Conservation (phyloP, 2,113 vertebrate species). For the Periophthalmodon schlosseri region DNA sequence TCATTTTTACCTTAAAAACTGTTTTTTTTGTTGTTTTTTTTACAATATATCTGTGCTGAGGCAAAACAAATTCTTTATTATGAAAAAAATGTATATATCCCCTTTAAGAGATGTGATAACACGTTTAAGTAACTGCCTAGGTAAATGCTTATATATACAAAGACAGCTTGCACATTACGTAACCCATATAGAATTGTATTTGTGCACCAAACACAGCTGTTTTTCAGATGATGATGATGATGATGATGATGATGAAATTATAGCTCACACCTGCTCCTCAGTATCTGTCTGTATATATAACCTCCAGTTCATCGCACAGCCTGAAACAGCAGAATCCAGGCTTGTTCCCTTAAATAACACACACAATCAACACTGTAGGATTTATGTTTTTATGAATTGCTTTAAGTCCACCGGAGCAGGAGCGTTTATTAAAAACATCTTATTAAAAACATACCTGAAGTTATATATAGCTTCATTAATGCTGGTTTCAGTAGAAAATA, state of each 20-base stretch:
- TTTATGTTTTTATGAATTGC: background rate
- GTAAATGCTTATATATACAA: background rate
- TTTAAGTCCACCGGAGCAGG: background rate
- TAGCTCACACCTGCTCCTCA: slow-evolving; percentile 1
- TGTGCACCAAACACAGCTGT: background rate
- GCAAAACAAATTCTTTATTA: too few relatives aligned
- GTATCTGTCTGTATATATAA: background rate
- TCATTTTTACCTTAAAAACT: background rate
- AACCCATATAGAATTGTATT: background rate
- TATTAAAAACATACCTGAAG: background rate
- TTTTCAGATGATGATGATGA: background rate
- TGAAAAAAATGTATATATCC: too few relatives aligned
- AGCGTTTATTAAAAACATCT: too few relatives aligned
- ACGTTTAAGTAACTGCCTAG: background rate
- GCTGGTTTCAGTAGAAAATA: too few relatives aligned
- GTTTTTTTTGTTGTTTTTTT: too few relatives aligned
- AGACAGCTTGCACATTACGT: background rate
- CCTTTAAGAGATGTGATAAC: background rate
- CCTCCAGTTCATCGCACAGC: background rate
- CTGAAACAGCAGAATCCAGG: background rate
- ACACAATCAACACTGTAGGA: background rate
- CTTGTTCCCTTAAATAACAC: background rate
- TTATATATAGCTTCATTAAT: too few relatives aligned
- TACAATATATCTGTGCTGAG: too few relatives aligned
- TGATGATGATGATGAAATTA: background rate